Evolutionary conservation across 2,797 vertebrate genomes (phyloP), one percentile per base, ranked within the genome.

Genomic region (Eurystomus glaucurus): DNA sequence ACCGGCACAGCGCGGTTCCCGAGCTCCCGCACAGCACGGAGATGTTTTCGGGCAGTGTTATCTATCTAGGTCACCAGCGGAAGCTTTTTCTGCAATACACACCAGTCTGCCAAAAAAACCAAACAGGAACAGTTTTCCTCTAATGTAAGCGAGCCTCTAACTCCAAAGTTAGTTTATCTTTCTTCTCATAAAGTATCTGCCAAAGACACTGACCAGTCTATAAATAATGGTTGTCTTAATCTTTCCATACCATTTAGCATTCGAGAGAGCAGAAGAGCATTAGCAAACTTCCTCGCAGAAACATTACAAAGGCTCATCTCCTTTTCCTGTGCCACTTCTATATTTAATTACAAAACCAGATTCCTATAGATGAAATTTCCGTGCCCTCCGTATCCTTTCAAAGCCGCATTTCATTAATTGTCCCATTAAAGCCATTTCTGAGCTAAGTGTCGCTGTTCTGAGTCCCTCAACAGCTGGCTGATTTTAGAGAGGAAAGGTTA

Each of bases 271-370:
- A 74, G 80, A 81, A 91, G n/a, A 70, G 28, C 28, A 35, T 68
- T 35, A 60, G 64, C 35, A 80, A 85, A 74, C 29, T 33, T 60
- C 80, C 35, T 50, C 1, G 0, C 28, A 74, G 48, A 66, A 80
- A 62, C 28, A 2, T 46, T 37, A 70, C 54, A 75, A 80, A 81
- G 28, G 39, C 65, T 79, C 16, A 0, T 68, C 81, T 74, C 71
- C 85, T 62, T 62, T 72, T 72, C 68, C 93, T 35, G 60, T 4
- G 15, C 48, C 45, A 3, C 60, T 74, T 88, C 37, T 19, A 11
- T 3, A n/a, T 35, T 57, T 85, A 71, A 97, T 88, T 78, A 76
- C 50, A 85, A 93, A 95, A 14, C 37, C 89, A 88, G 79, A 57
- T 77, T 91, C 87, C 85, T 54, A 33, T 26, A 78, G 71, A 85